Conservation (phyloP, 2,888 invertebrate species). For the Drosophila aldrichi region DNA sequence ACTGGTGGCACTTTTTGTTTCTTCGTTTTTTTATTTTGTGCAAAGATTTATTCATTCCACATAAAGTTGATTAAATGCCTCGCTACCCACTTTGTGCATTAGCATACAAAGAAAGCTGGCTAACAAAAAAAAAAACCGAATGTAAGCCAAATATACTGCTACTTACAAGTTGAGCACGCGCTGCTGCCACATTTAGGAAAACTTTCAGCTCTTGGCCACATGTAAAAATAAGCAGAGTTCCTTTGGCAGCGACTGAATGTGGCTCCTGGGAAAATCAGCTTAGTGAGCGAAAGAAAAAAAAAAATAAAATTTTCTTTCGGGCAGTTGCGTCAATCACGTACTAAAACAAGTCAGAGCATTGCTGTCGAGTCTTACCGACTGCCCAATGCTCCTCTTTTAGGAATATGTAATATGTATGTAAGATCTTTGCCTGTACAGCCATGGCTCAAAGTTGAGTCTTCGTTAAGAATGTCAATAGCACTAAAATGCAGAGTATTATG, state of each 20-base stretch:
- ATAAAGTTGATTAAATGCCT: constrained; percentile 75
- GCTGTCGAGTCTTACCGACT: background rate
- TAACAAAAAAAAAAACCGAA: constrained; percentile 22
- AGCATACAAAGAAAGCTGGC: constrained; percentile 53
- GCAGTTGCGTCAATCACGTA: constrained; percentile 42
- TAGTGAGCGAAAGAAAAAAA: constrained; percentile 33
- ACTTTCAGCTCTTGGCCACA: constrained; percentile 60
- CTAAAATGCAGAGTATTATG: background rate
- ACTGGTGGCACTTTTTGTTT: constrained; percentile 10
- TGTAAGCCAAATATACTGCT: constrained; percentile 29
- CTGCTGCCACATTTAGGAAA: constrained; percentile 24
- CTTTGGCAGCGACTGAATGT: constrained; percentile 11
- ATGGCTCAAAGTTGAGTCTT: background rate
- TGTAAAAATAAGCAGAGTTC: constrained; percentile 48
- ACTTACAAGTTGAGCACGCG: constrained; percentile 33
- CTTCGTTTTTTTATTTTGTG: background rate
- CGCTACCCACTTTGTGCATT: constrained; percentile 51
- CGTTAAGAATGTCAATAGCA: background rate
- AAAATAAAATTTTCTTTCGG: constrained; percentile 14
- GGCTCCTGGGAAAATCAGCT: constrained; percentile 61
- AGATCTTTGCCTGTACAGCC: background rate
- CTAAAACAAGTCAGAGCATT: background rate
- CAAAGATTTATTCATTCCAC: constrained; percentile 50
- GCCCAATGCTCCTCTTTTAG: background rate
- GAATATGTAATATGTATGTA: too few species aligned